Percentiles rank a stretch among this genome's conserved stretches.
phyloP scores from a whole-genome alignment of 2,113 vertebrate species.

The Corythaixoides concolor region DNA sequence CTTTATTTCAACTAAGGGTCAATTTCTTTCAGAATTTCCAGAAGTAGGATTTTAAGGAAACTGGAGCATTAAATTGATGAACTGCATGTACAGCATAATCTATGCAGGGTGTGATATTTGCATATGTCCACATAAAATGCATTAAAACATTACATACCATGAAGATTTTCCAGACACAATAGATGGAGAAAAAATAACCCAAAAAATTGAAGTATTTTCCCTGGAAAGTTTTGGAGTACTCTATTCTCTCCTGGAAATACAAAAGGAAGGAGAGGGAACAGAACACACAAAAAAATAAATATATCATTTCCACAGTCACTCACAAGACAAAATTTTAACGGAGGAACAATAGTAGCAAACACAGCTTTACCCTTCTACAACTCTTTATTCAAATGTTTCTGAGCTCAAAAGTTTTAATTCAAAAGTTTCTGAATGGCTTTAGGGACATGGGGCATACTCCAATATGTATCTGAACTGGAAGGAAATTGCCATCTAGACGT shows the following conservation, averaged over 20 bases:
- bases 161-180: conserved; percentile 99
- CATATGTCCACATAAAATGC: background rate
- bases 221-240: conserved; percentile 98
- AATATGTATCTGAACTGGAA: background rate
- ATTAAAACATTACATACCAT: conserved; percentile 83
- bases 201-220: conserved; percentile 98
- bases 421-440: background rate
- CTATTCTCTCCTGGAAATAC: conserved; percentile 89
- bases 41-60: background rate
- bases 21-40: background rate
- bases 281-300: background rate
- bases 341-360: background rate
- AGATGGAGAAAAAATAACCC: conserved; percentile 99
- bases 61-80: background rate
- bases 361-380: background rate
- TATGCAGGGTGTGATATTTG: background rate
- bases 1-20: background rate
- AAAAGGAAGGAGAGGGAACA: background rate
- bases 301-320: background rate
- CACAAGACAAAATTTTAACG: background rate
- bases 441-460: background rate
- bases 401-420: background rate
- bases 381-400: background rate
- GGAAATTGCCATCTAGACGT: background rate
- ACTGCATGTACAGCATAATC: background rate